phyloP scores from a whole-genome alignment of 1,140 invertebrate species.

The silkworm (Bombyx mori) region DNA sequence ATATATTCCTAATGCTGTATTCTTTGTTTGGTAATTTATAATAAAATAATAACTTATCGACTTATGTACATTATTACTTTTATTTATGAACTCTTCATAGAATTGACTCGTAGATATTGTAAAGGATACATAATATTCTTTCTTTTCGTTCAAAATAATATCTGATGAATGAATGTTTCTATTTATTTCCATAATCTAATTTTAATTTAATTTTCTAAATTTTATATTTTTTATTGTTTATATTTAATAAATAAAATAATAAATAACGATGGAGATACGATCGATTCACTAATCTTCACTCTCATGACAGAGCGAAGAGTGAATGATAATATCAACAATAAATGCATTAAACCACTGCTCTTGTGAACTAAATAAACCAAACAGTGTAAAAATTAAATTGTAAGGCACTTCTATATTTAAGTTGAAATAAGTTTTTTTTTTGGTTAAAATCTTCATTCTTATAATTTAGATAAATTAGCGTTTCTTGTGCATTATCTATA shows the following conservation, averaged over 20 bases:
- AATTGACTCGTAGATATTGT: constrained; percentile 57
- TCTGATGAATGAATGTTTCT: no score
- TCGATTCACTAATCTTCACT: constrained; percentile 25
- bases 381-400: constrained; percentile 63
- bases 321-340: constrained; percentile 31
- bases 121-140: neutral
- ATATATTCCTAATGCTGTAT: constrained; percentile 20
- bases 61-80: constrained; percentile 22
- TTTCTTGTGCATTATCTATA: constrained; percentile 28
- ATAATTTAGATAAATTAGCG: constrained; percentile 30
- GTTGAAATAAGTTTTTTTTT: constrained; percentile 41
- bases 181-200: no score
- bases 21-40: constrained; percentile 13
- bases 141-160: no score
- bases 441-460: constrained; percentile 30
- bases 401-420: constrained; percentile 69
- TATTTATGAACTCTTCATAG: constrained; percentile 16
- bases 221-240: constrained; percentile 3
- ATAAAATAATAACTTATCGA: constrained; percentile 19
- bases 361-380: constrained; percentile 30
- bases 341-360: constrained; percentile 63
- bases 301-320: constrained; percentile 34
- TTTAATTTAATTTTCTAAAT: neutral
- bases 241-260: constrained; percentile 5
- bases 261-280: constrained; percentile 15